A percentile compares a stretch with the other conserved stretches of the same genome.
phyloP scores from a whole-genome alignment of 1,140 invertebrate genomes.

The Andricus grossulariae region DNA sequence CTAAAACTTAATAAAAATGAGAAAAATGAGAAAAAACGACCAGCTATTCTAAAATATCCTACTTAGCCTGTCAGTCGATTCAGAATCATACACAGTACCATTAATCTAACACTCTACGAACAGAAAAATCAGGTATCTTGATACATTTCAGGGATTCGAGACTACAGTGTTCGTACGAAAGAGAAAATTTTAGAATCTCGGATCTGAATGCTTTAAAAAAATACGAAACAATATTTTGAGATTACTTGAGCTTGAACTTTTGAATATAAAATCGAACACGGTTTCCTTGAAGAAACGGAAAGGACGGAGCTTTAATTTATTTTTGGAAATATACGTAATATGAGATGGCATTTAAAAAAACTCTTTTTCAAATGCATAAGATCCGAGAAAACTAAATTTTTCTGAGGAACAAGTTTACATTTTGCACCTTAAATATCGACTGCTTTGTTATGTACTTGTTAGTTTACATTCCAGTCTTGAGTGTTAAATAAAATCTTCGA shows the following conservation, averaged over 20 bases:
- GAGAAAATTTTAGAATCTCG: constrained; percentile 32
- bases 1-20: constrained; percentile 43
- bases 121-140: not conserved
- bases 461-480: constrained; percentile 34
- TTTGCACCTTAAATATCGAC: not conserved
- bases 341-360: not conserved
- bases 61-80: constrained; percentile 11
- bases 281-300: not conserved
- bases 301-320: not conserved
- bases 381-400: constrained; percentile 19
- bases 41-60: constrained; percentile 9
- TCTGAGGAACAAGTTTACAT: constrained; percentile 17
- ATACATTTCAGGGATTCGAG: not conserved
- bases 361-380: constrained; percentile 6
- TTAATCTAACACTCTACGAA: constrained; percentile 7
- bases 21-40: constrained; percentile 36
- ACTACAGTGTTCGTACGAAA: not conserved
- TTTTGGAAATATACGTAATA: not conserved
- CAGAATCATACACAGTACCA: constrained; percentile 13
- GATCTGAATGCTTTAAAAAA: constrained; percentile 6
- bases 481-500: constrained; percentile 34
- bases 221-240: not conserved
- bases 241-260: constrained; percentile 21
- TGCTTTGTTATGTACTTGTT: constrained; percentile 10
- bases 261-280: not conserved